These are phyloP conservation scores for Azorinus chamasolen DNA, from an alignment of 2,888 invertebrate species.

Conservation along the genomic window DNA sequence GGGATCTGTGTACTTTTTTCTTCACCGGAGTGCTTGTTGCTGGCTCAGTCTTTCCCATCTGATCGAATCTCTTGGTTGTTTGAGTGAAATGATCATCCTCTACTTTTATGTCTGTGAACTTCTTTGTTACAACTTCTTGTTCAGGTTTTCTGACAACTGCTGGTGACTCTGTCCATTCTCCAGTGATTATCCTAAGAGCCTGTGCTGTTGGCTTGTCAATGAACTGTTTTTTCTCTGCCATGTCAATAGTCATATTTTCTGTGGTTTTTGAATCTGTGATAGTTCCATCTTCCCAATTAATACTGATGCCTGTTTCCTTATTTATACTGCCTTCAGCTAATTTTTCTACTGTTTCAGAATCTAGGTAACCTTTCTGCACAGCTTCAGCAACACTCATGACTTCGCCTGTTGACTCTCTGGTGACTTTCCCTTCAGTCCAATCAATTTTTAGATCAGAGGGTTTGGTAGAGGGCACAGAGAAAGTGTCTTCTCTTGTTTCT, in stretches of 20 bases:
- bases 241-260: slow-evolving; percentile 92
- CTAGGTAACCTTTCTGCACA: slow-evolving; percentile 88
- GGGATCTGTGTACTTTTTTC: slow-evolving; percentile 8
- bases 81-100: too few relatives aligned
- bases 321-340: slow-evolving; percentile 71
- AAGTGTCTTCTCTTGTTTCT: slow-evolving; percentile 47
- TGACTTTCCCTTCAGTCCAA: slow-evolving; percentile 79
- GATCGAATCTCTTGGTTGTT: too few relatives aligned
- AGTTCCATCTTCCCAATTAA: slow-evolving; percentile 91
- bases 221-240: slow-evolving; percentile 88
- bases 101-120: too few relatives aligned
- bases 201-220: slow-evolving; percentile 77
- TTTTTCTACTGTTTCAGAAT: slow-evolving; percentile 90
- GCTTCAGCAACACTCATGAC: slow-evolving; percentile 93
- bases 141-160: too few relatives aligned
- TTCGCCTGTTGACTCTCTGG: slow-evolving; percentile 90
- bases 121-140: too few relatives aligned
- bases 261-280: slow-evolving; percentile 89
- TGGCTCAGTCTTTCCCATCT: neutral
- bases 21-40: slow-evolving; percentile 25
- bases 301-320: slow-evolving; percentile 80
- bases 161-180: slow-evolving; percentile 22
- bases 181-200: slow-evolving; percentile 65
- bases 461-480: slow-evolving; percentile 49
- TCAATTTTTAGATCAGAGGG: slow-evolving; percentile 74